Percentiles rank a stretch among this genome's conserved stretches.
Conservation (phyloP, 2,113 vertebrate species). For the Puntigrus tetrazona region DNA sequence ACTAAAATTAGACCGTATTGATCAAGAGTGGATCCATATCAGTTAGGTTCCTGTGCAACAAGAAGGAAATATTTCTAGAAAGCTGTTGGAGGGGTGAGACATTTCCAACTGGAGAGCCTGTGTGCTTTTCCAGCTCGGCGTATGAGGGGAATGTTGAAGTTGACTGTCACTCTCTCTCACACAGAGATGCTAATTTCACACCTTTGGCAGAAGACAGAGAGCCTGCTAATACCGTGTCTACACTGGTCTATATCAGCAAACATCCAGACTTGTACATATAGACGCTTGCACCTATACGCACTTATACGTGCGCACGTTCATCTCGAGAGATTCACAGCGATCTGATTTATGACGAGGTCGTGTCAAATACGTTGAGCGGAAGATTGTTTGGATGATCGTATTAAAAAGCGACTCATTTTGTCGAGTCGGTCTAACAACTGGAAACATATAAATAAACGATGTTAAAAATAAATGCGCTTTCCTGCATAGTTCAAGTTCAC, state of each 20-base stretch:
- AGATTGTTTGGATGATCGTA: neutral
- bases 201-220: slow-evolving; percentile 55
- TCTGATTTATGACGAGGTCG: neutral
- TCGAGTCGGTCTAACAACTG: neutral
- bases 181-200: slow-evolving; percentile 68
- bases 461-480: neutral
- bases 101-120: slow-evolving; percentile 29
- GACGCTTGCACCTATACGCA: neutral
- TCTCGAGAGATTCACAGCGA: neutral
- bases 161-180: slow-evolving; percentile 76
- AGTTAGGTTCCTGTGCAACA: slow-evolving; percentile 34
- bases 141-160: slow-evolving; percentile 75
- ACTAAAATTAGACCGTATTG: slow-evolving; percentile 77
- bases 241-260: slow-evolving; percentile 37
- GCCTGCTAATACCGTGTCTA: slow-evolving; percentile 47
- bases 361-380: neutral
- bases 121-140: slow-evolving; percentile 54
- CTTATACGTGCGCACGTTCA: neutral
- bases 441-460: neutral
- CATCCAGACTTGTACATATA: slow-evolving; percentile 24
- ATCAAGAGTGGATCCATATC: slow-evolving; percentile 62
- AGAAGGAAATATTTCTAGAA: slow-evolving; percentile 31
- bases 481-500: neutral
- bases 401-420: neutral
- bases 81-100: neutral